Base-by-base conservation (phyloP, 2,797 vertebrate species). In the Margarornis squamiger region DNA sequence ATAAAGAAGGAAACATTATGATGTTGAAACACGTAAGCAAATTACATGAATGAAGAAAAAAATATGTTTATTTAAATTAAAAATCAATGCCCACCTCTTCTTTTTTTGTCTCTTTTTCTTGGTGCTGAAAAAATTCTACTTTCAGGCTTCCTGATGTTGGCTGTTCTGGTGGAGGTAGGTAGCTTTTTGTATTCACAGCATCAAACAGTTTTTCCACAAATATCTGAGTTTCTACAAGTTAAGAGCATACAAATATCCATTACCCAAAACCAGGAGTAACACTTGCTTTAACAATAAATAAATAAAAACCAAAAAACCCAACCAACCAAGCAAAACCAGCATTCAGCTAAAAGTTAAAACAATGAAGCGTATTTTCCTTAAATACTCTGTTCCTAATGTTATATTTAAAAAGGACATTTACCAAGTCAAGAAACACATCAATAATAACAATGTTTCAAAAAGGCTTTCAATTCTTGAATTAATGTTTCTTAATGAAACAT, bases 201-300 rank as follows among this genome's bases (percentile, higher is more conserved):
- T 99, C 99, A 97, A 99, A 99, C 96, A 99, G 98, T 97, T 98
- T 99, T 97, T 99, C 99, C 95, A 99, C 99, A 98, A 99, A 99
- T 88, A 96, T 98, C 93, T 99, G 99, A 14, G 99, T 99, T 95
- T 99, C 99, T 99, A 97, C 72, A 98, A 96, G 62, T 54, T 88
- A 86, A 96, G 32, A 24, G 4, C 0, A 0, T 45, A 88, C 4
- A 83, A 87, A 89, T 24, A 82, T 6, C 9, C 58, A 65, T 86
- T 34, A 83, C 27, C 54, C 6, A 72, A 85, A 92, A 36, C 4
- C 12, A 66, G 1, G 17, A 36, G 22, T 67, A 91, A 63, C 6
- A 76, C 22, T 27, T 72, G 19, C 10, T 86, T 72, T 63, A 39
- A 39, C 68, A 90, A n/a, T 10, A 67, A 67, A 29, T 10, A 34